Evolutionary conservation across 2,113 vertebrate species (phyloP).

Genomic region (Phoenicopterus ruber): DNA sequence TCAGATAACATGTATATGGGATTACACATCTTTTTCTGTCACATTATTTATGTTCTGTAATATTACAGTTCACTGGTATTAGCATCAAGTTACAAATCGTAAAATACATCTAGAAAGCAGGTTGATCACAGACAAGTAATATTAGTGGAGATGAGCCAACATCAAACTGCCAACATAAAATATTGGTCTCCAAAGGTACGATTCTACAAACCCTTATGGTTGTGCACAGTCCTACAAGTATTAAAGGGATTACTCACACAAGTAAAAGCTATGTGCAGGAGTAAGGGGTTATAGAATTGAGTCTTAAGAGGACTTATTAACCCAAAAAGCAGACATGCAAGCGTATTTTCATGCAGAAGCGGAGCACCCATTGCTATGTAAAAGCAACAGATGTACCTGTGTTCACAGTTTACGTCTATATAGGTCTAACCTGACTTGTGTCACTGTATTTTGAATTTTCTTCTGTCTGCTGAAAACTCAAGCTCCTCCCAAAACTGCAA

Average conservation of each 20-base stretch:
- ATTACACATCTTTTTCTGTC: constrained; percentile 22
- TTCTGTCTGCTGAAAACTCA: neutral
- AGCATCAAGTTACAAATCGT: constrained; percentile 52
- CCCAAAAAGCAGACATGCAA: constrained; percentile 21
- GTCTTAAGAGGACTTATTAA: constrained; percentile 10
- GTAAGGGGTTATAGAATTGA: neutral
- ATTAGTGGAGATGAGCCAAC: constrained; percentile 62
- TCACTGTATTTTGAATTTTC: neutral
- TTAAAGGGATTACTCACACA: constrained; percentile 38
- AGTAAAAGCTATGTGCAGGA: constrained; percentile 12
- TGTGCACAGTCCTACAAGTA: neutral
- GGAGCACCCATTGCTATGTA: neutral
- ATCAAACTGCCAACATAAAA: constrained; percentile 44
- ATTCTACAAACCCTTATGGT: neutral
- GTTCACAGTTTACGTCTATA: neutral
- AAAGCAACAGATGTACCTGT: neutral
- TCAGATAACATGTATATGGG: constrained; percentile 22
- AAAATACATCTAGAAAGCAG: constrained; percentile 53
- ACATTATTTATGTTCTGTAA: constrained; percentile 47
- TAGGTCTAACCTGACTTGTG: neutral
- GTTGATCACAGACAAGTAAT: constrained; percentile 40
- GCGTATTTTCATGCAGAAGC: neutral
- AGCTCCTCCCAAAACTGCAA: neutral
- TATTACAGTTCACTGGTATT: constrained; percentile 16
- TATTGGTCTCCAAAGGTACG: neutral